Evolutionary conservation across 2,113 vertebrate species (phyloP).

Genomic region (Crypturellus undulatus): DNA sequence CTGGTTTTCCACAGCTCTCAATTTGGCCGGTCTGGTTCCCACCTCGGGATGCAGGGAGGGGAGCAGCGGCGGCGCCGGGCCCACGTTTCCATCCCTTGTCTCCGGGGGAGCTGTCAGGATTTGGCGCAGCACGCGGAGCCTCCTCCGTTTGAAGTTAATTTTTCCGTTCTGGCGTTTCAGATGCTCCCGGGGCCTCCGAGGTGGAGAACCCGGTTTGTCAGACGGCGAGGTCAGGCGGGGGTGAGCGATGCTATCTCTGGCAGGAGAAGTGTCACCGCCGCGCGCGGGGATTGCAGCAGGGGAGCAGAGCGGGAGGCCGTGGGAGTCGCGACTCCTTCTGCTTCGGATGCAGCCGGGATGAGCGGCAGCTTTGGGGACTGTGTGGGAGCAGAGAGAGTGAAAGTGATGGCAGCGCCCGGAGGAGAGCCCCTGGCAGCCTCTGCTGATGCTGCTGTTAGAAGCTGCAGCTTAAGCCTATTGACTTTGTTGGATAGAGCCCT

Average conservation of each 20-base stretch:
- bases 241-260: slow-evolving; percentile 35
- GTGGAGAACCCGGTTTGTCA: slow-evolving; percentile 39
- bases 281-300: background rate
- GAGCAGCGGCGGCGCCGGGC: background rate
- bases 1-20: slow-evolving; percentile 64
- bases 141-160: slow-evolving; percentile 38
- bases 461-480: background rate
- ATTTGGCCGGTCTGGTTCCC: slow-evolving; percentile 34
- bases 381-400: background rate
- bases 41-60: slow-evolving; percentile 30
- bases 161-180: slow-evolving; percentile 52
- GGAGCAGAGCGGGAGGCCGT: background rate
- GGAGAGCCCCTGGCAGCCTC: background rate
- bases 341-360: background rate
- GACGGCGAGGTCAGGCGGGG: slow-evolving; percentile 55
- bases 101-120: slow-evolving; percentile 44
- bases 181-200: slow-evolving; percentile 13
- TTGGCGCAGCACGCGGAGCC: slow-evolving; percentile 26
- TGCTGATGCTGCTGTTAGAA: background rate
- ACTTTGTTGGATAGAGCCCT: background rate
- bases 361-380: background rate
- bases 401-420: background rate
- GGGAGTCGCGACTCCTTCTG: background rate
- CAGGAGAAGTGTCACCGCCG: slow-evolving; percentile 31
- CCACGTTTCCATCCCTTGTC: slow-evolving; percentile 58